Conservation (phyloP, 1,140 invertebrate species). For the Sminthurinus signatus region DNA sequence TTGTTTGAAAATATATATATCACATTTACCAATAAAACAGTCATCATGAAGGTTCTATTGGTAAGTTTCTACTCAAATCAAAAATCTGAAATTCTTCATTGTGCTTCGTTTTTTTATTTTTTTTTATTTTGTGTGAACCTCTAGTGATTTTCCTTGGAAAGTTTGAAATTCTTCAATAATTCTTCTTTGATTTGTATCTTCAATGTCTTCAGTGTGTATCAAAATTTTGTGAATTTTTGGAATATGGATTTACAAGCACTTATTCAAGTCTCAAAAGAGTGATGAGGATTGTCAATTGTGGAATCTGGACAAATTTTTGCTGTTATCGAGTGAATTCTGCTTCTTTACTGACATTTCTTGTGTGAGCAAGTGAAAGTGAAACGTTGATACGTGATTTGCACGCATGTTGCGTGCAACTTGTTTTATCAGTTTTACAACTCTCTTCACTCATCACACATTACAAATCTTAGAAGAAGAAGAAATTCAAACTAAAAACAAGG, state of each 20-base stretch:
- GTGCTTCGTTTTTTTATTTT: neutral
- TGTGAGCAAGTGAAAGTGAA: too few relatives aligned
- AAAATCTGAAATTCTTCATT: neutral
- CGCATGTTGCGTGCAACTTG: too few relatives aligned
- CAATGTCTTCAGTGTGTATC: neutral
- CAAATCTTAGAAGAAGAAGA: neutral
- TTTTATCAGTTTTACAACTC: too few relatives aligned
- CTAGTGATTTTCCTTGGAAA: neutral
- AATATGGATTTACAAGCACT: neutral
- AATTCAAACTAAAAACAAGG: neutral
- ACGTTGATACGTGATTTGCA: too few relatives aligned
- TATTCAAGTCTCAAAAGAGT: too few relatives aligned
- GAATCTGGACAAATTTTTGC: too few relatives aligned
- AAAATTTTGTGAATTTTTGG: neutral
- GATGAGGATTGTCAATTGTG: too few relatives aligned
- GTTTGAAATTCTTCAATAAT: neutral
- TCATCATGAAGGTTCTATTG: slow-evolving; percentile 3
- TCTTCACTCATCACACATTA: neutral
- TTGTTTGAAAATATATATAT: neutral
- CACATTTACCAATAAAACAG: neutral
- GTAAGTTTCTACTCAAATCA: slow-evolving; percentile 1
- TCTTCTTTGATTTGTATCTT: neutral
- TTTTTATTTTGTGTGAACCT: neutral
- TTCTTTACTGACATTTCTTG: too few relatives aligned
- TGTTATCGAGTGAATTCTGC: too few relatives aligned